Conservation (phyloP, 1,140 invertebrate genomes). For the Bombyx mori region ASM3026992v2 NC_085125.1:9557501-9558000, state of each 20-base stretch:
- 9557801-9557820: no score
- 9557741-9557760: constrained; percentile 15
- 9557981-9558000: no score
- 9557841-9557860: no score
- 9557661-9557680: constrained; percentile 43
- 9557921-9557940: no score
- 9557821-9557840: no score
- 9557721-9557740: constrained; percentile 46
- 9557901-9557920: no score
- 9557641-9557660: constrained; percentile 41
- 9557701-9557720: constrained; percentile 41
- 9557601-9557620: constrained; percentile 45
- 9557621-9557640: constrained; percentile 29
- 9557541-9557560: constrained; percentile 39
- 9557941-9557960: no score
- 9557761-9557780: neutral
- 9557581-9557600: constrained; percentile 30
- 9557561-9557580: constrained; percentile 33
- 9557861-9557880: no score
- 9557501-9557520: constrained; percentile 34
- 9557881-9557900: no score
- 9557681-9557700: constrained; percentile 15
- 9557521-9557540: constrained; percentile 43
- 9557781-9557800: constrained; percentile 2
- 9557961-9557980: no score